Evolutionary conservation across 2,113 vertebrate species (phyloP), one percentile per base, ranked within the genome.

Genomic region (Grus americana): DNA sequence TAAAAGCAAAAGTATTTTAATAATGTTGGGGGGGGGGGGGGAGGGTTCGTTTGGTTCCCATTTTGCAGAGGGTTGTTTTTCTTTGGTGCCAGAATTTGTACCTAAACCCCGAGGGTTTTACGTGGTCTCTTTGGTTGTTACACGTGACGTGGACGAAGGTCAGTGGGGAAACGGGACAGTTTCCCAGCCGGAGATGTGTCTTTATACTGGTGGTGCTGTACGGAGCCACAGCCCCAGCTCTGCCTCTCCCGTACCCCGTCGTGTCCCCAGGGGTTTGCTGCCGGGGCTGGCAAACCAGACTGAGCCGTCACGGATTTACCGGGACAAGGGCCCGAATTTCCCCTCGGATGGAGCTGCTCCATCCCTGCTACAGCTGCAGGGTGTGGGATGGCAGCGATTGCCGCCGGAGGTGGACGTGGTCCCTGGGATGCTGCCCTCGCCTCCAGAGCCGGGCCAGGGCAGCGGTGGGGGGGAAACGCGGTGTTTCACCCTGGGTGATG

Each of bases 1-100:
- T 95, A 98, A 98, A 98, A 97, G 68, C 30, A 3, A 96, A 98
- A 98, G 97, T 98, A 98, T 98, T 98, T 98, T 98, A 98, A 97
- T 98, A 98, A 96, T 73, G 94, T 78, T 49, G 85, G 91, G 74
- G 40, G 82, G 15, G 54, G 27, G 2, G 23, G 73, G 12, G 81
- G 23, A 6, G 58, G 47, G 94, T 90, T 85, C 4, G 11, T 88
- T 96, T 85, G 59, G 54, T 94, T 98, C 96, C 90, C 32, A 2
- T 91, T 97, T 97, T 95, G 68, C 91, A 96, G 80, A 86, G 88
- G 34, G 20, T 67, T 86, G 50, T 89, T 96, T 90, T 86, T 79
- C 47, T 97, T 97, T 81, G 92, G 97, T 98, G 97, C 97, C 97
- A 97, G 97, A 96, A 94, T 97, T 98, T 97, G 93, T 97, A 97